Conservation (phyloP, 2,113 vertebrate genomes). For the Serilophus lunatus region DNA sequence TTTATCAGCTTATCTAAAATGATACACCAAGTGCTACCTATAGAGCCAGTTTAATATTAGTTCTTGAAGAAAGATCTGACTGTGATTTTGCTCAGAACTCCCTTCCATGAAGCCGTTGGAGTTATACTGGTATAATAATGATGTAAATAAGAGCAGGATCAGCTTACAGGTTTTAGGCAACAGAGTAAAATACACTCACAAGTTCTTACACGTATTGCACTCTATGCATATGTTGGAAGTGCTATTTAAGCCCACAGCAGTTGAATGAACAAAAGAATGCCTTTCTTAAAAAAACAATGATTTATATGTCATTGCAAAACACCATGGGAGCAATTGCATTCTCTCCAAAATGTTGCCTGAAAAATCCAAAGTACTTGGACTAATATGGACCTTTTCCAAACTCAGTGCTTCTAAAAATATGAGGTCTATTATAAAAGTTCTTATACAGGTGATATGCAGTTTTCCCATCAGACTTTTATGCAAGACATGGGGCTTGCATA, state of each 20-base stretch:
- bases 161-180: not conserved
- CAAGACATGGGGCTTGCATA: slow-evolving; percentile 56
- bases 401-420: slow-evolving; percentile 52
- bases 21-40: slow-evolving; percentile 50
- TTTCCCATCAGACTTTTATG: slow-evolving; percentile 50
- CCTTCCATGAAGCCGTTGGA: not conserved
- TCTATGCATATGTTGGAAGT: not conserved
- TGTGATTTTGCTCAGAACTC: not conserved
- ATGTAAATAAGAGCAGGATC: slow-evolving; percentile 6
- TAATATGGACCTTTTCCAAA: slow-evolving; percentile 35
- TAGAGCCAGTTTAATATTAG: slow-evolving; percentile 38
- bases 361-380: slow-evolving; percentile 1
- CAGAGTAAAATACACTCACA: not conserved
- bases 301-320: slow-evolving; percentile 22
- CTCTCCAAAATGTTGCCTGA: slow-evolving; percentile 32
- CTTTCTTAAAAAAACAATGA: not conserved
- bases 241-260: not conserved
- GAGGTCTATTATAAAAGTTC: slow-evolving; percentile 17
- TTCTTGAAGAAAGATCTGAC: not conserved
- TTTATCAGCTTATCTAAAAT: slow-evolving; percentile 53
- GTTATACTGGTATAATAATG: not conserved
- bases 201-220: not conserved
- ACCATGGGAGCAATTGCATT: slow-evolving; percentile 6
- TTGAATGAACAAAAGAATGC: not conserved
- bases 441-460: slow-evolving; percentile 55